phyloP scores from a whole-genome alignment of 2,797 vertebrate genomes.

The Euthynnus affinis region DNA sequence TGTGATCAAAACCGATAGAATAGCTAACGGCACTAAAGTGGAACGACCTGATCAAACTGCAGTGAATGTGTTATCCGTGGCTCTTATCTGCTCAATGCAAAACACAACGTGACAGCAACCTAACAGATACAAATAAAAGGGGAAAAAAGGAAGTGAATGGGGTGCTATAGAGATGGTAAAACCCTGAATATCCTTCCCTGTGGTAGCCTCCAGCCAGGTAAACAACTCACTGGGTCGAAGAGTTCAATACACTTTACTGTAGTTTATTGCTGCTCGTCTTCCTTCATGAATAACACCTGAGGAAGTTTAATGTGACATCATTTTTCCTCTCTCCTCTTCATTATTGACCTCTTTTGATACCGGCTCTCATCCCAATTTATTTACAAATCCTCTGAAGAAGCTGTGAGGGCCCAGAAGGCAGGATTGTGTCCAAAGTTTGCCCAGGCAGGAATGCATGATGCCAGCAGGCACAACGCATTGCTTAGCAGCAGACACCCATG shows the following conservation, averaged over 20 bases:
- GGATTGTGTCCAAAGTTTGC: slow-evolving; percentile 75
- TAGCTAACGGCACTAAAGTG: slow-evolving; percentile 16
- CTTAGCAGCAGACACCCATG: slow-evolving; percentile 83
- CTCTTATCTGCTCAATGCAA: slow-evolving; percentile 42
- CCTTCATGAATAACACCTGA: neutral
- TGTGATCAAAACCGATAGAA: slow-evolving; percentile 45
- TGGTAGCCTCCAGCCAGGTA: slow-evolving; percentile 47
- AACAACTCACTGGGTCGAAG: slow-evolving; percentile 50
- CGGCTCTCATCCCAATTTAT: neutral
- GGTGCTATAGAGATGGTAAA: slow-evolving; percentile 54
- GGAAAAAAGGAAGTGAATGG: slow-evolving; percentile 33
- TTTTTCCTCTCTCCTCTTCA: neutral
- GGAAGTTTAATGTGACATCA: neutral
- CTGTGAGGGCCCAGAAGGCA: slow-evolving; percentile 16
- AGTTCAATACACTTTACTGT: slow-evolving; percentile 42
- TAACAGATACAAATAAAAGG: slow-evolving; percentile 43
- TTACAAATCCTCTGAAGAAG: slow-evolving; percentile 24
- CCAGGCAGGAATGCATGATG: slow-evolving; percentile 66
- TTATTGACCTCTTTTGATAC: neutral
- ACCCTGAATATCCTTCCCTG: slow-evolving; percentile 27
- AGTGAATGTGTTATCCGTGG: slow-evolving; percentile 15
- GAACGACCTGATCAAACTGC: slow-evolving; percentile 31
- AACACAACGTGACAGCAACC: slow-evolving; percentile 50
- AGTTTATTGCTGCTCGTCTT: neutral
- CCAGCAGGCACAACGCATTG: slow-evolving; percentile 71